Percentiles rank a stretch among this genome's conserved stretches.
phyloP scores from a whole-genome alignment of 2,888 invertebrate genomes.

The Erpobdella octoculata region DNA sequence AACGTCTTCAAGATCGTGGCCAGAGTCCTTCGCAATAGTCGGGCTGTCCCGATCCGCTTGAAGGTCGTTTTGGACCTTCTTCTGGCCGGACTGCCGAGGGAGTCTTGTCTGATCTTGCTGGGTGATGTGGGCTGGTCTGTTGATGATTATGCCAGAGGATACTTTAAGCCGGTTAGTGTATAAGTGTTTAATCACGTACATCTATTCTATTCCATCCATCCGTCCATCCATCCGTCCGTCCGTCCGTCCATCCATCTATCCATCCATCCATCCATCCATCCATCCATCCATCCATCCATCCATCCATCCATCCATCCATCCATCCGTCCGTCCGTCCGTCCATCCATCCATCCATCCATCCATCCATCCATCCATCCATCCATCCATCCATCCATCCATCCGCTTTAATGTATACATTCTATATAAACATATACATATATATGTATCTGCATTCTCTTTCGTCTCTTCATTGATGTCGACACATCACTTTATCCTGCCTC shows the following conservation, averaged over 20 bases:
- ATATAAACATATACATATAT: too few species aligned
- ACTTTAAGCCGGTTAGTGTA: slow-evolving; percentile 64
- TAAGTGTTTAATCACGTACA: background rate
- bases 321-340: background rate
- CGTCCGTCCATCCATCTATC: background rate
- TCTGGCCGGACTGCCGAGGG: slow-evolving; percentile 65
- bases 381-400: background rate
- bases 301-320: background rate
- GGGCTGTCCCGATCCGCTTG: slow-evolving; percentile 66
- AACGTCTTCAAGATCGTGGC: slow-evolving; percentile 72
- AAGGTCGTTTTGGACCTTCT: slow-evolving; percentile 69
- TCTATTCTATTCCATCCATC: background rate
- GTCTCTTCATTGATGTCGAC: too few species aligned
- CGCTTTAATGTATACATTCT: too few species aligned
- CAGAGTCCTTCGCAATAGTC: slow-evolving; percentile 68
- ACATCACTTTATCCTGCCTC: too few species aligned
- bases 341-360: background rate
- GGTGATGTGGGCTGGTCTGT: slow-evolving; percentile 62
- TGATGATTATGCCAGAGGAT: slow-evolving; percentile 70
- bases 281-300: background rate
- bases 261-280: background rate
- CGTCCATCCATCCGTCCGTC: background rate
- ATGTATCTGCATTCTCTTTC: too few species aligned
- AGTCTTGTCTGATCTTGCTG: slow-evolving; percentile 58
- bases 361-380: background rate